Conservation (phyloP, 1,140 invertebrate species). For the Caenorhabditis latens region DNA sequence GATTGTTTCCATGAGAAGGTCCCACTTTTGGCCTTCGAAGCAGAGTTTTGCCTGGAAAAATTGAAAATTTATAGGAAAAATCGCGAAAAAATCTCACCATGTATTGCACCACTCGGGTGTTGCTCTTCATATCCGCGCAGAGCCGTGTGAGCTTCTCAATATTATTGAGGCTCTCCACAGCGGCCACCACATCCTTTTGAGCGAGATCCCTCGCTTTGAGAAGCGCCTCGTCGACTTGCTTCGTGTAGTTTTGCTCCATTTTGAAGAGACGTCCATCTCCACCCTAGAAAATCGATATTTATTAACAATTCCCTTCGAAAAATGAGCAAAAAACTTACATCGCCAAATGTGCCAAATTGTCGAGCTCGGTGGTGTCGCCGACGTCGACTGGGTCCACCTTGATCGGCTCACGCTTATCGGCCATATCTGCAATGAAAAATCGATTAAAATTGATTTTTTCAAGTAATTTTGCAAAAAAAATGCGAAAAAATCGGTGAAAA, state of each 20-base stretch:
- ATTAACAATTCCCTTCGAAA: neutral
- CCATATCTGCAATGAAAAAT: conserved; percentile 18
- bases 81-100: conserved; percentile 81
- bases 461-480: neutral
- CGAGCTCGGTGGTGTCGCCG: conserved; percentile 41
- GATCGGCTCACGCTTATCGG: conserved; percentile 57
- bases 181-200: conserved; percentile 88
- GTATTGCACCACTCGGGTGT: conserved; percentile 90
- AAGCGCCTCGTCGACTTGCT: conserved; percentile 93
- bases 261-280: conserved; percentile 81
- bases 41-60: conserved; percentile 85
- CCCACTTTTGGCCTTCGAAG: conserved; percentile 92
- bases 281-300: conserved; percentile 4
- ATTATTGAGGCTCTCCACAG: conserved; percentile 89
- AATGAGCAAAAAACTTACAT: conserved; percentile 1
- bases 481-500: neutral
- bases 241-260: conserved; percentile 96
- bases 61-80: neutral
- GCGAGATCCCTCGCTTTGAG: conserved; percentile 90
- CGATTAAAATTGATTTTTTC: neutral
- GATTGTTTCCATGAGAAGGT: conserved; percentile 93
- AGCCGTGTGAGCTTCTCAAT: conserved; percentile 96
- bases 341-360: conserved; percentile 62
- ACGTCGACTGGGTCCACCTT: conserved; percentile 58
- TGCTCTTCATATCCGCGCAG: conserved; percentile 93